Evolutionary conservation across 2,888 invertebrate genomes (phyloP).

Genomic region (Amiota minor): DNA sequence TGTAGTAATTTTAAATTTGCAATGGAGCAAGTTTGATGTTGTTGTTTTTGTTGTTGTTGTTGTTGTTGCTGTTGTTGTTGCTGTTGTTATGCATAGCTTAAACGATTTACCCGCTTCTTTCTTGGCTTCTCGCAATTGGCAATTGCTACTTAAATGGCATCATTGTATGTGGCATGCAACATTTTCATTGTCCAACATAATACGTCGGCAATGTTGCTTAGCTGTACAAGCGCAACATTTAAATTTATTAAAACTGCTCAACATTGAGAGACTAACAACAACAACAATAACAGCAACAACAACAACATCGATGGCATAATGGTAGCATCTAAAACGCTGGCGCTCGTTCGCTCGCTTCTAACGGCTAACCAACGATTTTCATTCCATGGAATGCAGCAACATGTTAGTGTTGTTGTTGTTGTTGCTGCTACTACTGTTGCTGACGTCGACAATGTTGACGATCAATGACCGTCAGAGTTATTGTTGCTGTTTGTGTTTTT

Average conservation of each 20-base stretch:
- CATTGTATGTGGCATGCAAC: slow-evolving; percentile 51
- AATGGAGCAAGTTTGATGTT: slow-evolving; percentile 25
- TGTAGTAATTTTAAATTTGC: slow-evolving; percentile 30
- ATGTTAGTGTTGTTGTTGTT: slow-evolving; percentile 34
- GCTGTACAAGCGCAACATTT: slow-evolving; percentile 46
- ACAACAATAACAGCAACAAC: not conserved
- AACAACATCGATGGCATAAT: not conserved
- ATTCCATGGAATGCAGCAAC: slow-evolving; percentile 51
- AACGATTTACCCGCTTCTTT: no score
- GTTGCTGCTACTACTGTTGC: not conserved
- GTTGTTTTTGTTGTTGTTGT: slow-evolving; percentile 49
- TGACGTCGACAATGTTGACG: slow-evolving; percentile 35
- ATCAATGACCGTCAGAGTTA: slow-evolving; percentile 49
- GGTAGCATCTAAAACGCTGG: slow-evolving; percentile 14
- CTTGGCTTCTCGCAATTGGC: not conserved
- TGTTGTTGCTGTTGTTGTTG: slow-evolving; percentile 43
- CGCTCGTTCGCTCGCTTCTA: slow-evolving; percentile 40
- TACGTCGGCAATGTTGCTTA: slow-evolving; percentile 35
- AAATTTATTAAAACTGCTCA: slow-evolving; percentile 66
- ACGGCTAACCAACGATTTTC: slow-evolving; percentile 44
- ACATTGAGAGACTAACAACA: slow-evolving; percentile 6
- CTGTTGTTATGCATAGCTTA: not conserved
- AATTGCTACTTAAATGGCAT: slow-evolving; percentile 58
- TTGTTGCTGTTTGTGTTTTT: not conserved
- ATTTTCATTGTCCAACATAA: slow-evolving; percentile 21